Evolutionary conservation across 2,888 invertebrate species (phyloP).

Genomic region (Folsomia manolachei): DNA sequence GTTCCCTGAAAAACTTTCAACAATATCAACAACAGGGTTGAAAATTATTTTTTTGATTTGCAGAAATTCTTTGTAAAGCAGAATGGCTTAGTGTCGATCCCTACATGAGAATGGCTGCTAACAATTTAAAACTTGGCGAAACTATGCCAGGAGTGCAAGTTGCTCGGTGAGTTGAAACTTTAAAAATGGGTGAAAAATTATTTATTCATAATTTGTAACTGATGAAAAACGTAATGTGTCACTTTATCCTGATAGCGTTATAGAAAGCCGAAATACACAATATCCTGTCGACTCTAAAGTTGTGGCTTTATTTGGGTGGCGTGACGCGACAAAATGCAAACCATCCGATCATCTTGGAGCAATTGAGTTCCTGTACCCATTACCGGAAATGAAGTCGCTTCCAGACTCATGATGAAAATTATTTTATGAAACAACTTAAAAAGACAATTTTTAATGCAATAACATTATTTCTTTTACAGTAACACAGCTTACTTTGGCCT

Average conservation of each 20-base stretch:
- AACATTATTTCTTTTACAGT: constrained; percentile 54
- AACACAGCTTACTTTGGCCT: constrained; percentile 74
- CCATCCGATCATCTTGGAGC: constrained; percentile 46
- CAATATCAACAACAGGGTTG: background rate
- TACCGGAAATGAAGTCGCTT: constrained; percentile 63
- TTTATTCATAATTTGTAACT: background rate
- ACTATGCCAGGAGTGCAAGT: constrained; percentile 71
- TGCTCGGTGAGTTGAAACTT: constrained; percentile 56
- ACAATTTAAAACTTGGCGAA: constrained; percentile 57
- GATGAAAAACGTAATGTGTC: constrained; percentile 50
- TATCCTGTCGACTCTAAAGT: constrained; percentile 66
- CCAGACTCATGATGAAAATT: constrained; percentile 59
- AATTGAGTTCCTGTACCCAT: constrained; percentile 34
- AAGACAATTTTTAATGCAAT: background rate
- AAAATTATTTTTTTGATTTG: background rate
- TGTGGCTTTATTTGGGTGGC: constrained; percentile 69
- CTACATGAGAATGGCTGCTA: constrained; percentile 58
- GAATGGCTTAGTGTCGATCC: constrained; percentile 70
- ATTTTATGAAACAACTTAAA: background rate
- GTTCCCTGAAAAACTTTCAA: no score
- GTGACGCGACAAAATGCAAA: constrained; percentile 61
- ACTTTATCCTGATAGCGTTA: constrained; percentile 60
- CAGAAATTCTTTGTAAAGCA: constrained; percentile 62
- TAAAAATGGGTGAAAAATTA: background rate
- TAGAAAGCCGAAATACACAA: constrained; percentile 64